These are phyloP conservation scores for Vulpes lagopus DNA, from an alignment of 2,113 vertebrate species.

Conservation along the genomic window DNA sequence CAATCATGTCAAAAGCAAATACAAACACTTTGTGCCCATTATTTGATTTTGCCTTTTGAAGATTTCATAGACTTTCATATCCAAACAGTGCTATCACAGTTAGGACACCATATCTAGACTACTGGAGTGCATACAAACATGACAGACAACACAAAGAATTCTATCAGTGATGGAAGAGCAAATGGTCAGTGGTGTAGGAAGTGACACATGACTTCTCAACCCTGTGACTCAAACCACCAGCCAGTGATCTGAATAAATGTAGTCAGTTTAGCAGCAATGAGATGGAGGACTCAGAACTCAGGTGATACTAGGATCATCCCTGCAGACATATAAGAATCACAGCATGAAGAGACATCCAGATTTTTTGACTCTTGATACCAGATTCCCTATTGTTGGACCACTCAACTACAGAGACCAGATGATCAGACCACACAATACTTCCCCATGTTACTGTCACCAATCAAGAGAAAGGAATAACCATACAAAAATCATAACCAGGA, in stretches of 20 bases:
- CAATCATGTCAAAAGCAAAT: conserved; percentile 30
- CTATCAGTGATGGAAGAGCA: not conserved
- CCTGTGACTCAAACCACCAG: not conserved
- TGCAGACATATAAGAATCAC: not conserved
- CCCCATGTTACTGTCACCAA: not conserved
- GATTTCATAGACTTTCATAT: not conserved
- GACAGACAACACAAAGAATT: not conserved
- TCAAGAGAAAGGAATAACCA: not conserved
- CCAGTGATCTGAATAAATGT: not conserved
- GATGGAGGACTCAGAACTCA: not conserved
- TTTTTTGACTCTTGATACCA: not conserved
- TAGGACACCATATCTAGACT: not conserved
- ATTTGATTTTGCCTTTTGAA: conserved; percentile 39
- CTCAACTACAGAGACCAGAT: not conserved
- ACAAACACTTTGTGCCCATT: not conserved
- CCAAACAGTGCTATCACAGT: not conserved
- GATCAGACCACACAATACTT: not conserved
- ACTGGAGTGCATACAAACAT: not conserved
- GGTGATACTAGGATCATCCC: not conserved
- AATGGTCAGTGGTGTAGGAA: not conserved
- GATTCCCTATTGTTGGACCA: not conserved
- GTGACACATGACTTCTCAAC: not conserved
- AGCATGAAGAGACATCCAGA: not conserved
- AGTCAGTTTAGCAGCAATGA: not conserved
- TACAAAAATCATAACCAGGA: not conserved